These are phyloP conservation scores for Drosophila azteca DNA, from an alignment of 1,140 invertebrate species.

Conservation along the genomic window DNA sequence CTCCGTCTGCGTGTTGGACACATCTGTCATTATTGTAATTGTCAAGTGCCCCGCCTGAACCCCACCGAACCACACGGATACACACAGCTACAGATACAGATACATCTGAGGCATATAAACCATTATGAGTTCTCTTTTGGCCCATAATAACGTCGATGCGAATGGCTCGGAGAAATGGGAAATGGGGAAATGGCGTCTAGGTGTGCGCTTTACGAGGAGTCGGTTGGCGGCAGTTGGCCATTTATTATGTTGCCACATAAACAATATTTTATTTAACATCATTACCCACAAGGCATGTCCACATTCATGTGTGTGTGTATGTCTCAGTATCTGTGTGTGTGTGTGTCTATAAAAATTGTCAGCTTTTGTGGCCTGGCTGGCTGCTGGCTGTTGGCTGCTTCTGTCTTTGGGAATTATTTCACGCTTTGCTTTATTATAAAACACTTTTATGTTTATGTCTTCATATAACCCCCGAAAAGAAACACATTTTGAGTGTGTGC, in stretches of 20 bases:
- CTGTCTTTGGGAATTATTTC: constrained; percentile 62
- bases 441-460: constrained; percentile 80
- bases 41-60: constrained; percentile 24
- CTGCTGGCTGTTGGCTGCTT: constrained; percentile 45
- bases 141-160: constrained; percentile 54
- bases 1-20: constrained; percentile 26
- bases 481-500: constrained; percentile 64
- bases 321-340: constrained; percentile 10
- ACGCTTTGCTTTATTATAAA: constrained; percentile 82
- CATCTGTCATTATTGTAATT: constrained; percentile 77
- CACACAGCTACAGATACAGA: constrained; percentile 13
- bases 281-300: constrained; percentile 47
- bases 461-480: constrained; percentile 65
- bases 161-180: constrained; percentile 16
- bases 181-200: constrained; percentile 29
- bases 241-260: constrained; percentile 81
- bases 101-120: constrained; percentile 48
- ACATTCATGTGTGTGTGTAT: constrained; percentile 1
- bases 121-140: constrained; percentile 52
- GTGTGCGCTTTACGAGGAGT: constrained; percentile 74
- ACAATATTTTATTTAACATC: constrained; percentile 82
- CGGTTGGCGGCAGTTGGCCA: constrained; percentile 69
- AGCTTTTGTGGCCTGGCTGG: constrained; percentile 48
- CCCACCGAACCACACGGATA: not conserved
- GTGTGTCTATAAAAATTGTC: constrained; percentile 77